Conservation (phyloP, 2,888 invertebrate species). For the Punctoribates punctum region DNA sequence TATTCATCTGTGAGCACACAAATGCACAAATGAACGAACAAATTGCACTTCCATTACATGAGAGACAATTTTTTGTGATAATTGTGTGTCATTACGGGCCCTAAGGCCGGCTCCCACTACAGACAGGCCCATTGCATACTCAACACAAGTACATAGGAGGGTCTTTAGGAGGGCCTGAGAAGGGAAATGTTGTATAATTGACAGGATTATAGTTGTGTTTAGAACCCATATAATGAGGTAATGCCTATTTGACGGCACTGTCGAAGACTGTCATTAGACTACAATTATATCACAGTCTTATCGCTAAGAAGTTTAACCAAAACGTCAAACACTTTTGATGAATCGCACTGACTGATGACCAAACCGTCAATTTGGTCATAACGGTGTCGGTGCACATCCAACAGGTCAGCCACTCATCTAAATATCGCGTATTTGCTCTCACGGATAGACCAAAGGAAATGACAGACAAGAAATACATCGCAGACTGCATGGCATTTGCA, state of each 20-base stretch:
- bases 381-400: constrained; percentile 7
- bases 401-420: constrained; percentile 5
- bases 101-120: constrained; percentile 32
- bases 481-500: constrained; percentile 18
- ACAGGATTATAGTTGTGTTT: constrained; percentile 21
- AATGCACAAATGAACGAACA: background rate
- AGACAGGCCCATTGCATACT: constrained; percentile 10
- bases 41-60: background rate
- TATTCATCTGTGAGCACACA: background rate
- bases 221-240: constrained; percentile 10
- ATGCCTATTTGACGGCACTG: constrained; percentile 29
- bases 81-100: constrained; percentile 34
- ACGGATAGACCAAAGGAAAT: background rate
- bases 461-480: constrained; percentile 17
- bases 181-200: constrained; percentile 28
- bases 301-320: background rate
- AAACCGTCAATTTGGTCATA: constrained; percentile 19
- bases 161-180: constrained; percentile 25
- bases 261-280: constrained; percentile 22
- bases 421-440: background rate
- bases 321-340: constrained; percentile 15
- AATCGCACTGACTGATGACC: background rate
- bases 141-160: constrained; percentile 25
- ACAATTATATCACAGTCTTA: constrained; percentile 32
- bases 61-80: constrained; percentile 27